Conservation (phyloP, 2,888 invertebrate species). For the Allophyes oxyacanthae region DNA sequence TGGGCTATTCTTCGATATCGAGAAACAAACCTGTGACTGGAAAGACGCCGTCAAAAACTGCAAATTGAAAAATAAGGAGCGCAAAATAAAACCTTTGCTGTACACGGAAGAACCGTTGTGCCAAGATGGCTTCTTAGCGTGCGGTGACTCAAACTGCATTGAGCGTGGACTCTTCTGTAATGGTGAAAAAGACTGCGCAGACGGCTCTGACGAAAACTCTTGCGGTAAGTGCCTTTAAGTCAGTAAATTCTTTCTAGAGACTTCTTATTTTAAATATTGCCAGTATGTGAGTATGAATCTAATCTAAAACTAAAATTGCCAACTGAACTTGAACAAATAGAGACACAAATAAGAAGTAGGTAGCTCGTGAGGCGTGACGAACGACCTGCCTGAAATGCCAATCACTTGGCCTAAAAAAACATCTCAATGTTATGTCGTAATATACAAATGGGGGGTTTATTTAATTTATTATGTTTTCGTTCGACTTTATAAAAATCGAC, state of each 20-base stretch:
- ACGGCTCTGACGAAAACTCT: conserved; percentile 96
- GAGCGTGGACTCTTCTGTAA: conserved; percentile 97
- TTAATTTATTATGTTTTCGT: conserved; percentile 61
- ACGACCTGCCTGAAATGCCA: conserved; percentile 77
- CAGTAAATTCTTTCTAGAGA: too few relatives aligned
- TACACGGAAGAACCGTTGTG: conserved; percentile 97
- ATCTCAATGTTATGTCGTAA: conserved; percentile 76
- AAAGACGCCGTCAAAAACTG: conserved; percentile 98
- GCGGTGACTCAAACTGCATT: conserved; percentile 96
- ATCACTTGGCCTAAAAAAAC: conserved; percentile 85
- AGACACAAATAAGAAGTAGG: conserved; percentile 63
- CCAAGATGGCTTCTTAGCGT: conserved; percentile 95
- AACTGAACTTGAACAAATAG: conserved; percentile 71
- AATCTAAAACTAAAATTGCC: conserved; percentile 53
- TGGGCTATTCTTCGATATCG: conserved; percentile 97
- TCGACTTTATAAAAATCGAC: conserved; percentile 47
- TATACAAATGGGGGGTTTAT: conserved; percentile 64
- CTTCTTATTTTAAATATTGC: not conserved
- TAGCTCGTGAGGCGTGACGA: conserved; percentile 73
- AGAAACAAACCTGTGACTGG: conserved; percentile 98
- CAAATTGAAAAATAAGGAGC: conserved; percentile 96
- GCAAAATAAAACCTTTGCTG: conserved; percentile 95
- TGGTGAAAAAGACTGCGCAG: conserved; percentile 96
- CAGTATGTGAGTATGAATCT: conserved; percentile 4
- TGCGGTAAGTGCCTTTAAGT: conserved; percentile 92